Evolutionary conservation across 2,113 vertebrate genomes (phyloP), one percentile per base, ranked within the genome.

Genomic region (Salminus brasiliensis): DNA sequence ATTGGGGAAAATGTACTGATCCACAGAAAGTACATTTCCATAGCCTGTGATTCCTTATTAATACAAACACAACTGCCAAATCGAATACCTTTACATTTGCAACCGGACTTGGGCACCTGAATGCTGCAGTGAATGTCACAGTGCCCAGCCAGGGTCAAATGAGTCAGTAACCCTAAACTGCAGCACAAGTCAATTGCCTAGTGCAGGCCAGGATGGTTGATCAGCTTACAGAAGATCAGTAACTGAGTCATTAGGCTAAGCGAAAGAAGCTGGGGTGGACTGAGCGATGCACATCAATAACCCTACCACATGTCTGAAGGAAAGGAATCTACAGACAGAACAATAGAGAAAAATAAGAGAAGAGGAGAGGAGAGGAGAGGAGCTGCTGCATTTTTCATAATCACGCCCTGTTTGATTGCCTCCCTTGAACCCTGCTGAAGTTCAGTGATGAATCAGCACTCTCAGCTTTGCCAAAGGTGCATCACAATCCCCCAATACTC

Each of bases 331-430:
- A 12, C 18, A 36, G 32, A 65, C 7, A 66, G 9, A 2, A 39
- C 8, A 66, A 36, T 8, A n/a, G 5, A 8, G 34, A 39, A 21
- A 18, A 15, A 21, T 34, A 5, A 66, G 39, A 36, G 34, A 66
- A 36, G 23, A 27, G 23, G 8, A 55, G 3, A 27, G 23, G 8
- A 55, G 3, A 34, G 29, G 18, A 63, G 47, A 52, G 52, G n/a
- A 63, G 30, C 8, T 34, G 16, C 32, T 32, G 30, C 32, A 32
- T 65, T 65, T 65, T 65, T 36, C 32, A 65, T 65, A 36, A 65
- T 65, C 30, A 63, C 60, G 13, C 10, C 57, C 25, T 16, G 34
- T 65, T n/a, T 65, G 62, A 65, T 65, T 66, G 62, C 62, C n/a
- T 66, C 32, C 34, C 62, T 66, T 23, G 32, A 39, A 39, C 21